phyloP scores from a whole-genome alignment of 37 sponge, comb jelly and placozoan species.

The Diacarnus erythraeanus region DNA sequence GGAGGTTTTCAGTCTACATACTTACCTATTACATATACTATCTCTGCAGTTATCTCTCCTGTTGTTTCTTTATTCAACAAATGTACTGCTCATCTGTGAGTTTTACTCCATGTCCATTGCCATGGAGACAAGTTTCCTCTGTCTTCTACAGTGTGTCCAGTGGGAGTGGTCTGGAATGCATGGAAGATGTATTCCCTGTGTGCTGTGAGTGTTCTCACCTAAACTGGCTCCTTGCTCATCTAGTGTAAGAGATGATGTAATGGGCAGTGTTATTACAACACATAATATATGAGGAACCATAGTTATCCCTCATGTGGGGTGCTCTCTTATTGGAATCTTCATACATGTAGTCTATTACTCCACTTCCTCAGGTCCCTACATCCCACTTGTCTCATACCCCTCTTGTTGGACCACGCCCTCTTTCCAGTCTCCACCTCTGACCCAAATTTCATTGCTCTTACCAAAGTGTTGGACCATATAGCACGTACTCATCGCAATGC shows the following conservation, averaged over 20 bases:
- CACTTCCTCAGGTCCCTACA: constrained; percentile 18
- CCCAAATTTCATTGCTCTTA: constrained; percentile 9
- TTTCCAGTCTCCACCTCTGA: constrained; percentile 1
- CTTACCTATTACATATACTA: background rate
- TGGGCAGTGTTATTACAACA: no score
- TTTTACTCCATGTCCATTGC: no score
- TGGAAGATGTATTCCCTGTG: constrained; percentile 10
- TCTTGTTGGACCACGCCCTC: constrained; percentile 22
- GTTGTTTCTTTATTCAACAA: background rate
- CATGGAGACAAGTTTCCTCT: no score
- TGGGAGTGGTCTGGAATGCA: constrained; percentile 17
- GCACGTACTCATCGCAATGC: constrained; percentile 21
- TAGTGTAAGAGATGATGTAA: no score
- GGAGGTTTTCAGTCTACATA: no score
- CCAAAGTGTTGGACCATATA: constrained; percentile 11
- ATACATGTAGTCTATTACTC: background rate
- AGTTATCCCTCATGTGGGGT: no score
- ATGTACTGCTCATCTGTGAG: constrained; percentile 7
- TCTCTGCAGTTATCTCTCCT: constrained; percentile 4
- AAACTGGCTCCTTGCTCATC: constrained; percentile 31
- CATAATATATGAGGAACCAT: no score
- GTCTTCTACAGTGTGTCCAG: background rate
- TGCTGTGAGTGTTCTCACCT: constrained; percentile 12
- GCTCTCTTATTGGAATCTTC: background rate
- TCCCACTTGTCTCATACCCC: constrained; percentile 2